These are phyloP conservation scores for Caiman crocodilus DNA, from an alignment of 2,797 vertebrate species.

Conservation along the genomic window DNA sequence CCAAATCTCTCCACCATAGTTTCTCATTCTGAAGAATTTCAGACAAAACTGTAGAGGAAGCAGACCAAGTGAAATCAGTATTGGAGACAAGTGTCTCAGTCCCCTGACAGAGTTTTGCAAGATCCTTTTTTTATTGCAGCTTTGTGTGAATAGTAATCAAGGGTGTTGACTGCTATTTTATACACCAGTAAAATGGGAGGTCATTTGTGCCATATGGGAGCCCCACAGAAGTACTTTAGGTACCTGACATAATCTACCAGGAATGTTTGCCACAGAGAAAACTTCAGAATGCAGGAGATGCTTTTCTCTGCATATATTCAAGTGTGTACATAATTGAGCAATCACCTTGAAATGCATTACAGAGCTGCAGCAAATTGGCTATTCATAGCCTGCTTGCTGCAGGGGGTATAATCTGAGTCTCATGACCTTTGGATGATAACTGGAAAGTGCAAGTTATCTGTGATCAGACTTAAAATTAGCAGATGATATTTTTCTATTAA, in stretches of 20 bases:
- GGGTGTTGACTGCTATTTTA: fast-evolving
- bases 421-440: neutral
- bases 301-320: neutral
- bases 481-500: neutral
- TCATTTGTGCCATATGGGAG: neutral
- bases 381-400: fast-evolving
- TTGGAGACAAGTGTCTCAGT: neutral
- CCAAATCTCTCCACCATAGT: neutral
- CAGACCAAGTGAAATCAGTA: neutral
- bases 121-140: neutral
- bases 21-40: constrained; percentile 24
- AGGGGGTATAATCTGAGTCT: neutral
- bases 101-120: neutral
- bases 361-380: fast-evolving
- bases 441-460: neutral
- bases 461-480: neutral
- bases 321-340: fast-evolving
- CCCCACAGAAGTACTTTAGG: neutral
- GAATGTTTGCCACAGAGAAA: neutral
- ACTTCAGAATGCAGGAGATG: neutral
- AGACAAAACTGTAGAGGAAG: neutral
- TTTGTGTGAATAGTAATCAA: neutral
- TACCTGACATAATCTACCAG: neutral
- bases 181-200: neutral
- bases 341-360: fast-evolving